Percentiles rank a stretch among this genome's conserved stretches.
Conservation (phyloP, 2,888 invertebrate genomes). For the Carpatolechia fugitivella region DNA sequence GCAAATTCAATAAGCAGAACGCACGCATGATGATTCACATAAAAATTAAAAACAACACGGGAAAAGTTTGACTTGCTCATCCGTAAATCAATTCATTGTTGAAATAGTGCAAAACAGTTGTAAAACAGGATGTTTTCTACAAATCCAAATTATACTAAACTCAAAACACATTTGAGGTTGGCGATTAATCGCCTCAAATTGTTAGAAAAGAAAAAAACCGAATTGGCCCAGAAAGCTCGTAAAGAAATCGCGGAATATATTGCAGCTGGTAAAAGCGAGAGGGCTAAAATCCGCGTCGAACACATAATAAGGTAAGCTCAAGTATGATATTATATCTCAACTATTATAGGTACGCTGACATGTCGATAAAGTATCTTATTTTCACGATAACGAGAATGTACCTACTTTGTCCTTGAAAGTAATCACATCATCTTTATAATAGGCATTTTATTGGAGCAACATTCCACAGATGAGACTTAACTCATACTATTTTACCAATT, state of each 20-base stretch:
- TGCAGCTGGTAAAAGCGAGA: conserved; percentile 88
- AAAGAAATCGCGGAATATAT: conserved; percentile 99
- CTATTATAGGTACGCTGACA: neutral
- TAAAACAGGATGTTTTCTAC: conserved; percentile 89
- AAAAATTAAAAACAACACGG: conserved; percentile 30
- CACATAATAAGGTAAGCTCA: conserved; percentile 90
- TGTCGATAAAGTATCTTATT: neutral
- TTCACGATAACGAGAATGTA: neutral
- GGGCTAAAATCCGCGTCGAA: conserved; percentile 98
- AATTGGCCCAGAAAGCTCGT: conserved; percentile 96
- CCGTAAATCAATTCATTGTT: conserved; percentile 17
- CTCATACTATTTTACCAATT: neutral
- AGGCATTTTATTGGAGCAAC: neutral
- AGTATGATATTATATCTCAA: neutral
- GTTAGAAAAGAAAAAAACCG: conserved; percentile 98
- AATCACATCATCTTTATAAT: conserved; percentile 5
- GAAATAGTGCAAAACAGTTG: conserved; percentile 14
- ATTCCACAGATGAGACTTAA: neutral
- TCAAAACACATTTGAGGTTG: conserved; percentile 97
- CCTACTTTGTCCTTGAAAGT: conserved; percentile 5
- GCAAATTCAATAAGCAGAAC: neutral
- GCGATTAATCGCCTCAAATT: conserved; percentile 96
- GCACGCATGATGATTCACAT: conserved; percentile 27
- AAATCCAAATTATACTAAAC: conserved; percentile 94
- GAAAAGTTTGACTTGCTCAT: conserved; percentile 31